Conservation (phyloP, 2,797 vertebrate genomes). For the Podargus strigoides region DNA sequence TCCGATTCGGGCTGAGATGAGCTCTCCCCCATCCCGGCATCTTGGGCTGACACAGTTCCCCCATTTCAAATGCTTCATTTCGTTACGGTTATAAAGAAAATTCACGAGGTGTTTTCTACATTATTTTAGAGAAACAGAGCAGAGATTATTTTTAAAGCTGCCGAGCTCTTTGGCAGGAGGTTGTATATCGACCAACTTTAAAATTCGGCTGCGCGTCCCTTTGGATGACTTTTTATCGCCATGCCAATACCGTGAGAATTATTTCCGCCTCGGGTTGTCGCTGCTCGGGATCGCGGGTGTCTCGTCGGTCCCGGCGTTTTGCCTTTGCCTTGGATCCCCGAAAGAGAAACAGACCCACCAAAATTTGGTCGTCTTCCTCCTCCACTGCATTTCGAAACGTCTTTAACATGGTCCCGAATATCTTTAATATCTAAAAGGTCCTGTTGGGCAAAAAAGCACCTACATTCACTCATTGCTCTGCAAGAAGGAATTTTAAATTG, state of each 20-base stretch:
- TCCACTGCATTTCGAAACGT: background rate
- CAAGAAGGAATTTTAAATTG: background rate
- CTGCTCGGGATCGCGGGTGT: background rate
- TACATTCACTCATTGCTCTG: background rate
- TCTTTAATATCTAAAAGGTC: background rate
- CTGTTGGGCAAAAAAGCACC: background rate
- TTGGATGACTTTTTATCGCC: background rate
- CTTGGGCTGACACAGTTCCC: background rate
- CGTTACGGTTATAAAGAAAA: background rate
- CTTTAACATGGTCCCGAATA: background rate
- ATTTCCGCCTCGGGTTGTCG: background rate
- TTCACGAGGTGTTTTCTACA: accelerated
- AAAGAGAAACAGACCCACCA: background rate
- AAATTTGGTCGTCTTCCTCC: background rate
- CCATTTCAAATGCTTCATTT: background rate
- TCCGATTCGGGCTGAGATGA: background rate
- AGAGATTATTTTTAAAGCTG: background rate
- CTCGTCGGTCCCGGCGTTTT: background rate
- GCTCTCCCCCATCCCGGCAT: background rate
- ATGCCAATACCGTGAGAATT: background rate
- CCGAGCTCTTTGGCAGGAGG: background rate
- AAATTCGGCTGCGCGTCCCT: background rate
- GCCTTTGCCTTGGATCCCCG: background rate
- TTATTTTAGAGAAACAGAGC: background rate
- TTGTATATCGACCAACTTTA: background rate